Conservation (phyloP, 2,797 vertebrate genomes). For the Characodon lateralis region DNA sequence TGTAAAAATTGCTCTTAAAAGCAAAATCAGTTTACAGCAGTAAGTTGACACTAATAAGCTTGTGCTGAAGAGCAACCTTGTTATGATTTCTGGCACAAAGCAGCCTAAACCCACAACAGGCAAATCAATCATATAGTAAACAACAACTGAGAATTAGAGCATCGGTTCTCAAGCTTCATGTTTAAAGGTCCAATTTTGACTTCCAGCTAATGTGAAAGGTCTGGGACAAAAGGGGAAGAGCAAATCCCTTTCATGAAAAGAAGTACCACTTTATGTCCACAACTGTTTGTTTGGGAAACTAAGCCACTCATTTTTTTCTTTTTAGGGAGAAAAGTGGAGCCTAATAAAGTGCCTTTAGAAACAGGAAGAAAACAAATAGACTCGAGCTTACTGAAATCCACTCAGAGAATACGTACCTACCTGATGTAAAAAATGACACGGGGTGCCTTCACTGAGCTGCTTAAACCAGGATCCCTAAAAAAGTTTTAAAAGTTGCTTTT, state of each 20-base stretch:
- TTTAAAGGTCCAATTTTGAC: no score
- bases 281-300: not conserved
- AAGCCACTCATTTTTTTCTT: not conserved
- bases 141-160: not conserved
- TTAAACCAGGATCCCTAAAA: no score
- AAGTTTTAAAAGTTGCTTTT: not conserved
- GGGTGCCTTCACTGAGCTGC: not conserved
- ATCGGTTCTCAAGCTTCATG: not conserved
- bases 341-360: not conserved
- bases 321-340: not conserved
- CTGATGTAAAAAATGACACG: not conserved
- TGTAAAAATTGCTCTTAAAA: slow-evolving; percentile 17
- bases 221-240: not conserved
- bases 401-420: not conserved
- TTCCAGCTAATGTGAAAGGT: not conserved
- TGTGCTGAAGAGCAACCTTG: slow-evolving; percentile 38
- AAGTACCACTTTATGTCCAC: no score
- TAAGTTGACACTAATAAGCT: slow-evolving; percentile 31
- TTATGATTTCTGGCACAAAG: slow-evolving; percentile 47
- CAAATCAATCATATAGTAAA: not conserved
- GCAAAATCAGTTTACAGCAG: slow-evolving; percentile 26
- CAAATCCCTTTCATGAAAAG: no score
- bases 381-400: not conserved
- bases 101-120: not conserved
- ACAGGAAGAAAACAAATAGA: not conserved